These are phyloP conservation scores for Caenorhabditis zanzibari DNA, from an alignment of 2,888 invertebrate genomes.

Conservation along the genomic window DNA sequence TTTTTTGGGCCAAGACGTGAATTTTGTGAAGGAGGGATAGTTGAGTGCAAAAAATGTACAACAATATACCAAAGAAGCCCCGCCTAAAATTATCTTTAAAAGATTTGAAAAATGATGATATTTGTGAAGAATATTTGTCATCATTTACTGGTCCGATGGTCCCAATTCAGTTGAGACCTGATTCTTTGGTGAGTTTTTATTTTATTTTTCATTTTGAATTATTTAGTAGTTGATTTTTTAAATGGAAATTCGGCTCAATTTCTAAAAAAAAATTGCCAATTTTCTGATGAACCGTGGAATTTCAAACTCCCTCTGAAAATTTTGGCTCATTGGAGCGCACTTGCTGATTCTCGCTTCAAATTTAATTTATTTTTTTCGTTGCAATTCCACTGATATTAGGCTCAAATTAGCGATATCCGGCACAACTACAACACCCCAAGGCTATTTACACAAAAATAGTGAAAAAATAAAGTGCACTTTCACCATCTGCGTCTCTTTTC, in stretches of 20 bases:
- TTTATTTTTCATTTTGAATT: background rate
- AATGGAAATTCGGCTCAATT: too few relatives aligned
- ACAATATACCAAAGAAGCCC: too few relatives aligned
- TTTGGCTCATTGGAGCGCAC: background rate
- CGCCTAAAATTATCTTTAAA: constrained; percentile 36
- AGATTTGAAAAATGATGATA: constrained; percentile 37
- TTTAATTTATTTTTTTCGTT: background rate
- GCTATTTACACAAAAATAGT: background rate
- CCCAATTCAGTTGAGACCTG: background rate
- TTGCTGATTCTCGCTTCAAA: constrained; percentile 5
- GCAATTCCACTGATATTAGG: background rate
- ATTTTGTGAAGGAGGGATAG: background rate
- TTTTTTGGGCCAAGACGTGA: constrained; percentile 17
- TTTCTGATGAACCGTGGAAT: background rate
- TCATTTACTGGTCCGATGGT: constrained; percentile 8
- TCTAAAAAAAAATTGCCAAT: background rate
- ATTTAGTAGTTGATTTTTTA: too few relatives aligned
- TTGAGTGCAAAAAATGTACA: too few relatives aligned
- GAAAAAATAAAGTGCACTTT: constrained; percentile 18
- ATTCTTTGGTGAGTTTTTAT: background rate
- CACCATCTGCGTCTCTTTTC: constrained; percentile 25
- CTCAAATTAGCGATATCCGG: background rate
- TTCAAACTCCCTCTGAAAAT: constrained; percentile 8
- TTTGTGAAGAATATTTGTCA: background rate
- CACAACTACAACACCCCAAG: background rate